Conservation (phyloP, 1,140 invertebrate species). For the Nixonia krombeini region DNA sequence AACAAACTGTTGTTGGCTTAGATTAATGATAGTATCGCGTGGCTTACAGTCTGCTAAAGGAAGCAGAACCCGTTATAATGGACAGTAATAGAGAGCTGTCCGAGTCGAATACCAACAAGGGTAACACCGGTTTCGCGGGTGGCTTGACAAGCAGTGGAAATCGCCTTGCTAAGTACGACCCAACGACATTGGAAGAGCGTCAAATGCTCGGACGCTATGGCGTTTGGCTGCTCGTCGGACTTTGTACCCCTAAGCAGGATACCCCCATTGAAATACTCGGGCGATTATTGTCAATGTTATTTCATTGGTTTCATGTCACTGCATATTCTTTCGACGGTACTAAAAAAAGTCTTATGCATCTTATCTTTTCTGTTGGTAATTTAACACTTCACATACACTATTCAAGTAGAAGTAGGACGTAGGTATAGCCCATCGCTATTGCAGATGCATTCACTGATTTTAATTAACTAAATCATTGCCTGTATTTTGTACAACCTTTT, state of each 20-base stretch:
- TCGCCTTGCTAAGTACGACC: slow-evolving; percentile 53
- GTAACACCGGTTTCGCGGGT: slow-evolving; percentile 59
- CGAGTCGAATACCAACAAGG: slow-evolving; percentile 65
- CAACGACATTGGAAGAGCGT: slow-evolving; percentile 80
- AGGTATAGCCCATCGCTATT: slow-evolving; percentile 34
- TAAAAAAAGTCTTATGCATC: slow-evolving; percentile 72
- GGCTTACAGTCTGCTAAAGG: slow-evolving; percentile 80
- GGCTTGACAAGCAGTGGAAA: slow-evolving; percentile 43
- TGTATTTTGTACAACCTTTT: too few relatives aligned
- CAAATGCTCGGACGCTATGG: slow-evolving; percentile 95
- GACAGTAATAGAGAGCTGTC: slow-evolving; percentile 71
- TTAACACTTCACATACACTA: slow-evolving; percentile 64
- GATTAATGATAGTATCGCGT: slow-evolving; percentile 30
- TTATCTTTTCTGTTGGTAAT: slow-evolving; percentile 73
- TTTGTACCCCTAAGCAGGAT: slow-evolving; percentile 88
- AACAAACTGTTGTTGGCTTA: slow-evolving; percentile 20
- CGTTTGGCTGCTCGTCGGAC: slow-evolving; percentile 95
- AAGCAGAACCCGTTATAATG: slow-evolving; percentile 82
- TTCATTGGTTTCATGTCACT: slow-evolving; percentile 99
- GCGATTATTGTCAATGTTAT: slow-evolving; percentile 93
- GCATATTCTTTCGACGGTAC: slow-evolving; percentile 95
- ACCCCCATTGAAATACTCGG: slow-evolving; percentile 92
- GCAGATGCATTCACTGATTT: slow-evolving; percentile 24
- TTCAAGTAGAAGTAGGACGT: slow-evolving; percentile 50
- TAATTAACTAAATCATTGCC: slow-evolving; percentile 6